phyloP scores from a whole-genome alignment of 2,797 vertebrate genomes.

The Hyperoplus immaculatus region DNA sequence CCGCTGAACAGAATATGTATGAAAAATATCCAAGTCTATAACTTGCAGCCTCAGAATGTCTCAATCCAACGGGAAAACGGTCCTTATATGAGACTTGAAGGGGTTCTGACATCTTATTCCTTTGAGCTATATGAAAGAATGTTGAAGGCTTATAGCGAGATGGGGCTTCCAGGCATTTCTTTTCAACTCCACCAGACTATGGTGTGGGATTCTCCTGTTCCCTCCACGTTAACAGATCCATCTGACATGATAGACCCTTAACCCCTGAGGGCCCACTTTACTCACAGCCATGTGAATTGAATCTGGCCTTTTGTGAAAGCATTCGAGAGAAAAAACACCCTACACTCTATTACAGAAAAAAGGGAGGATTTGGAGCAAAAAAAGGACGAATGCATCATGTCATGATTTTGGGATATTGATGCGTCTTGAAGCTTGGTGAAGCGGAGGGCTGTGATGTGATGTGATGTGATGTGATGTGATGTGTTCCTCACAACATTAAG shows the following conservation, averaged over 20 bases:
- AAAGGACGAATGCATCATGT: conserved; percentile 27
- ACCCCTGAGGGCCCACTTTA: conserved; percentile 84
- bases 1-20: conserved; percentile 9
- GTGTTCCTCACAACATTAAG: conserved; percentile 71
- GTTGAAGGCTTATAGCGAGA: conserved; percentile 64
- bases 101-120: conserved; percentile 65
- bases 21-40: conserved; percentile 10
- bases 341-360: conserved; percentile 51
- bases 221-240: conserved; percentile 77
- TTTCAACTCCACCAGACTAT: conserved; percentile 46
- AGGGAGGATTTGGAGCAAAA: conserved; percentile 67
- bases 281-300: conserved; percentile 79
- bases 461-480: conserved; percentile 35
- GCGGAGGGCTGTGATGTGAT: conserved; percentile 53
- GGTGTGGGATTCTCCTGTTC: conserved; percentile 66
- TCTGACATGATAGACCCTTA: conserved; percentile 83
- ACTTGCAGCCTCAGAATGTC: conserved; percentile 1
- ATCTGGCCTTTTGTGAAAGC: conserved; percentile 70
- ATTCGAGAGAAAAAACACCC: conserved; percentile 55
- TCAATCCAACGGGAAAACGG: conserved; percentile 31
- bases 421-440: conserved; percentile 63
- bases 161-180: conserved; percentile 61
- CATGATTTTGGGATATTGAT: conserved; percentile 56
- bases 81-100: conserved; percentile 54
- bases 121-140: conserved; percentile 48